Evolutionary conservation across 2,113 vertebrate species (phyloP).

Genomic region (Kobus ellipsiprymnus): DNA sequence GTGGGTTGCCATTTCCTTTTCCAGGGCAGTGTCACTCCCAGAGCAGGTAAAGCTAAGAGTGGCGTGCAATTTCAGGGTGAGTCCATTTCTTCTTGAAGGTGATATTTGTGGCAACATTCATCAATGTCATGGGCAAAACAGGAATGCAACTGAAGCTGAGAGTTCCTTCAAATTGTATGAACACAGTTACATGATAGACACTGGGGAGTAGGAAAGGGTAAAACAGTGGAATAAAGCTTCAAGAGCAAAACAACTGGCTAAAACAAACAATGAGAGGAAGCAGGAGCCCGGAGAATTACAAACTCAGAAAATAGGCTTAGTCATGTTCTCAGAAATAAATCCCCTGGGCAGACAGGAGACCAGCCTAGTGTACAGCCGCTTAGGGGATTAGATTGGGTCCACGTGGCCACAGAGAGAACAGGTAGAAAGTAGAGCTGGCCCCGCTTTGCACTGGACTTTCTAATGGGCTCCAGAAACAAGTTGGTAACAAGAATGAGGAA

Average conservation of each 20-base stretch:
- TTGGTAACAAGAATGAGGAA: neutral
- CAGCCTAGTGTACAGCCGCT: fast-evolving
- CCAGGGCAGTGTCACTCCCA: neutral
- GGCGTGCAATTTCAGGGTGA: fast-evolving
- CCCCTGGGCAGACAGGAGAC: neutral
- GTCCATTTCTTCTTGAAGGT: neutral
- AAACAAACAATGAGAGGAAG: neutral
- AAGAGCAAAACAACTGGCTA: neutral
- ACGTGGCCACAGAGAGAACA: neutral
- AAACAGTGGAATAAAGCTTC: neutral
- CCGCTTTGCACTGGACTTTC: neutral
- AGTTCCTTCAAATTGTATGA: neutral
- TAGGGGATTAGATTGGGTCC: neutral
- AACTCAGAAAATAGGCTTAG: neutral
- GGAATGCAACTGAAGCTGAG: neutral
- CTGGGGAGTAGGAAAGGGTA: neutral
- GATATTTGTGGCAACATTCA: neutral
- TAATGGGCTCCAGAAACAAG: neutral
- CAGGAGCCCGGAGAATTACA: neutral
- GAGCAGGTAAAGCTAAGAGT: neutral
- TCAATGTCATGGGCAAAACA: neutral
- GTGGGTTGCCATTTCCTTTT: neutral
- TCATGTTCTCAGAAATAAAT: neutral
- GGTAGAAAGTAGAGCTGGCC: neutral
- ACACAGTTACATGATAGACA: neutral